These are phyloP conservation scores for Cossypha polioptera DNA, from an alignment of 2,797 vertebrate genomes.

Conservation along the genomic window DNA sequence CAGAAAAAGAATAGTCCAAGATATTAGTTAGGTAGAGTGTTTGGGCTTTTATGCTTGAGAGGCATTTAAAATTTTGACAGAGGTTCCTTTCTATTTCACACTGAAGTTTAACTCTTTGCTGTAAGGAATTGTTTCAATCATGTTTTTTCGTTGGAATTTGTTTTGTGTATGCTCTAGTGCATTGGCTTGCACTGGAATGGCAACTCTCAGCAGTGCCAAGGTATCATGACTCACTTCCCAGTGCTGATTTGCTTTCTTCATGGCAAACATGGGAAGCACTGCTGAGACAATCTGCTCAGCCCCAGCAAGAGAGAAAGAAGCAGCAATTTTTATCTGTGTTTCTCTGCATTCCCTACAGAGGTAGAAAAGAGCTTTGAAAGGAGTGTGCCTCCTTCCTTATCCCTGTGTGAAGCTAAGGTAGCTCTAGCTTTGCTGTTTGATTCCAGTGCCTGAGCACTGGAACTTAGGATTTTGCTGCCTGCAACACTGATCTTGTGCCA, in stretches of 20 bases:
- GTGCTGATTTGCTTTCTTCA: neutral
- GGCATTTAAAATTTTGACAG: neutral
- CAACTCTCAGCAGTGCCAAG: neutral
- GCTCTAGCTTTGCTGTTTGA: no score
- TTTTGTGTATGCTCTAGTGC: neutral
- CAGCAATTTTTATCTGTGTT: neutral
- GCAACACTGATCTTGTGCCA: no score
- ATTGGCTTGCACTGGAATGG: neutral
- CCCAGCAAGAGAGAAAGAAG: neutral
- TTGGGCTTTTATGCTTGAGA: neutral
- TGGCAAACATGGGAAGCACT: slow-evolving; percentile 12
- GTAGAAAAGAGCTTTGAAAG: neutral
- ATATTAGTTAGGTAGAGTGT: neutral
- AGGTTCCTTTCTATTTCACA: neutral
- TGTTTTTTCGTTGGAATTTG: neutral
- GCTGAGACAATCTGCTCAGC: slow-evolving; percentile 61
- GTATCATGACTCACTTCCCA: slow-evolving; percentile 39
- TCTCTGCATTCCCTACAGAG: neutral
- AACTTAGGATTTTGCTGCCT: no score
- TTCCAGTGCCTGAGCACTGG: no score
- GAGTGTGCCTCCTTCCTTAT: neutral
- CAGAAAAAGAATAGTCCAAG: neutral
- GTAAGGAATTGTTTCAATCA: neutral
- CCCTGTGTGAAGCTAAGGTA: neutral
- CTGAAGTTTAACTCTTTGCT: neutral